Percentiles rank a stretch among this genome's conserved stretches.
Conservation (phyloP, 2,797 vertebrate genomes). For the Mus caroli region DNA sequence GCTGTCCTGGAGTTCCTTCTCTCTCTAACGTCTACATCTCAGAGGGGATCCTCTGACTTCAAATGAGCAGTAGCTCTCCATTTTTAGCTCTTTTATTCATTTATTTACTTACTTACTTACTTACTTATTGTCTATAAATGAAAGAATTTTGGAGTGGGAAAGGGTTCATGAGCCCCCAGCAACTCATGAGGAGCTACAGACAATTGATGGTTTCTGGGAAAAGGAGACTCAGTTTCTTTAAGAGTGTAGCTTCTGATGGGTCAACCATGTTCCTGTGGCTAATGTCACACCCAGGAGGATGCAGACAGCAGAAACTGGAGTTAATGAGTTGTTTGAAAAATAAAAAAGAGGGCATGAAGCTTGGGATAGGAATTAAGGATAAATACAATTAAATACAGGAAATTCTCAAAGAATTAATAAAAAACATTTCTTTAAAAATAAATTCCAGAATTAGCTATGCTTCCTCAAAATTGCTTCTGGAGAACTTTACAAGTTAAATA, state of each 20-base stretch:
- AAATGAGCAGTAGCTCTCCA: neutral
- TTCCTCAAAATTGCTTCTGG: neutral
- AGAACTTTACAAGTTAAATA: neutral
- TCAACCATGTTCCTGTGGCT: neutral
- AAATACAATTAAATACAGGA: neutral
- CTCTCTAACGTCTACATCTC: neutral
- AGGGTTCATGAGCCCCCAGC: neutral
- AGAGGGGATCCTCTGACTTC: neutral
- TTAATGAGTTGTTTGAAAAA: neutral
- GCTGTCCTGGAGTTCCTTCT: neutral
- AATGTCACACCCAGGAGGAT: no score
- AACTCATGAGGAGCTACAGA: neutral
- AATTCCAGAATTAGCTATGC: neutral
- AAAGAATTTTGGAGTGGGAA: neutral
- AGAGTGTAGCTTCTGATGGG: neutral
- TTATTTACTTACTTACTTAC: no score
- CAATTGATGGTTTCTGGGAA: neutral
- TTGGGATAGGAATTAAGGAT: no score
- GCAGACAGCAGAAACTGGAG: neutral
- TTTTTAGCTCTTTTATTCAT: neutral
- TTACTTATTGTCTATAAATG: neutral
- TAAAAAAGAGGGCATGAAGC: neutral
- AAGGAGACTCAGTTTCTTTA: neutral
- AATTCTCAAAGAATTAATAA: neutral
- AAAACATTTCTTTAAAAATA: neutral